A percentile compares a stretch with the other conserved stretches of the same genome.
Conservation (phyloP, 2,797 vertebrate genomes). For the Nyctalus aviator region DNA sequence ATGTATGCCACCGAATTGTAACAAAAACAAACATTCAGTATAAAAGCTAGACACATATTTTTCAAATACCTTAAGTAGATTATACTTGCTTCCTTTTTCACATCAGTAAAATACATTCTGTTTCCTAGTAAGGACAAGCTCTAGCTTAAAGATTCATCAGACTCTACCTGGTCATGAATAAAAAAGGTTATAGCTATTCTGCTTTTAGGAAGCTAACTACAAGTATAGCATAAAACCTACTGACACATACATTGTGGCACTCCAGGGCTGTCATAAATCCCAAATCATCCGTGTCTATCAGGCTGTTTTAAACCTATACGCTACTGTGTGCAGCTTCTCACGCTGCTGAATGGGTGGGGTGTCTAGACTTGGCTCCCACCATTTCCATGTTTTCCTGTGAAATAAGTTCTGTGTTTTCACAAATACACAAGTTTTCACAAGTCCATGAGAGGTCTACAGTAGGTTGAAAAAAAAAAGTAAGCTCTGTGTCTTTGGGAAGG, state of each 20-base stretch:
- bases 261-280: conserved; percentile 75
- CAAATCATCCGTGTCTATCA: conserved; percentile 69
- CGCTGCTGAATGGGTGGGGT: background rate
- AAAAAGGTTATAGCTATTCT: conserved; percentile 60
- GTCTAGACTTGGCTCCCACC: background rate
- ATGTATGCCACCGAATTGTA: background rate
- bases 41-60: background rate
- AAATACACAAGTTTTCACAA: background rate
- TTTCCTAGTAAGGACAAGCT: conserved; percentile 54
- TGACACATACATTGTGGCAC: conserved; percentile 66
- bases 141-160: conserved; percentile 39
- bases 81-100: conserved; percentile 3
- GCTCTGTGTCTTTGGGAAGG: background rate
- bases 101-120: background rate
- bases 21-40: background rate
- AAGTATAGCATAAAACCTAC: conserved; percentile 72
- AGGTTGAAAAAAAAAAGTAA: background rate
- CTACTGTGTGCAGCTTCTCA: background rate
- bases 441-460: background rate
- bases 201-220: conserved; percentile 54
- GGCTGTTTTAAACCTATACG: background rate
- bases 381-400: background rate
- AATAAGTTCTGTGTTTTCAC: background rate
- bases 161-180: background rate
- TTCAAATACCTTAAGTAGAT: background rate